phyloP scores from a whole-genome alignment of 2,113 vertebrate species.

The Formicarius rufipectus region DNA sequence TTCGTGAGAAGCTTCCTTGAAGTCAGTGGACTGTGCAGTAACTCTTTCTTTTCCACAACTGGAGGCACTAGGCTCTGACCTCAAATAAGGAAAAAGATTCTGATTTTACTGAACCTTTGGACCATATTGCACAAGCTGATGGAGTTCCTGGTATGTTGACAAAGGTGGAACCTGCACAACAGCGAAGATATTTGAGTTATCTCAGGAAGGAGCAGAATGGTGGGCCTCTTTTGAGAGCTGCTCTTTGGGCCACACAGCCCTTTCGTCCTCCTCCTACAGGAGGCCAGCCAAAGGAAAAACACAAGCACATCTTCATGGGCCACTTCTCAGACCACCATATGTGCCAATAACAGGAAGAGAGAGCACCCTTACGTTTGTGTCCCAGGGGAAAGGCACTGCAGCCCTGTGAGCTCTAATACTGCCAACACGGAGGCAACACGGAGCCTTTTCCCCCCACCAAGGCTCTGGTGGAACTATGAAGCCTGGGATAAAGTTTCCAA shows the following conservation, averaged over 20 bases:
- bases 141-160: neutral
- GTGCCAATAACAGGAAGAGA: neutral
- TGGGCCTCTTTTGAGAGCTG: neutral
- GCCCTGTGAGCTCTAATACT: neutral
- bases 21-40: slow-evolving; percentile 42
- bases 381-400: neutral
- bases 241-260: neutral
- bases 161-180: neutral
- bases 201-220: neutral
- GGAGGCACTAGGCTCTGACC: slow-evolving; percentile 17
- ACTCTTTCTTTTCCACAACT: neutral
- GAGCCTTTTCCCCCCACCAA: neutral
- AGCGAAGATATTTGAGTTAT: neutral
- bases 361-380: neutral
- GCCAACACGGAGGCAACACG: neutral
- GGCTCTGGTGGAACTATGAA: neutral
- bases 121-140: slow-evolving; percentile 10
- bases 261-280: neutral
- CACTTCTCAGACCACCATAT: neutral
- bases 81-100: slow-evolving; percentile 51
- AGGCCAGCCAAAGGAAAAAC: neutral
- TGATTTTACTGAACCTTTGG: slow-evolving; percentile 32
- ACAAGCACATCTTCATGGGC: neutral
- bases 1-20: slow-evolving; percentile 61
- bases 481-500: neutral